Evolutionary conservation across 1,140 invertebrate species (phyloP).

Genomic region (Spodoptera frugiperda): DNA sequence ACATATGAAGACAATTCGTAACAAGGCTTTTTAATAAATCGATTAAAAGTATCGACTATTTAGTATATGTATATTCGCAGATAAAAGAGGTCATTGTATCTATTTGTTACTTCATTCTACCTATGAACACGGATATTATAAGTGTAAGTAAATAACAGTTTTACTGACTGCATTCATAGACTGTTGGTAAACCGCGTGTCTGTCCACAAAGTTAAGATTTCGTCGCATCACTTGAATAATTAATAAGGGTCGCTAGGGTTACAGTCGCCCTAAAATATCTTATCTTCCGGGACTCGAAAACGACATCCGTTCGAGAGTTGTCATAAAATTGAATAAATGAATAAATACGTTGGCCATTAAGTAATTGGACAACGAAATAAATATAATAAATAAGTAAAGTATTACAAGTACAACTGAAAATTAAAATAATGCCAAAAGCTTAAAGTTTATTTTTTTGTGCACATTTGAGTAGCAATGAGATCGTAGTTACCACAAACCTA

Average conservation of each 20-base stretch:
- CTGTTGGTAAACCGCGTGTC: neutral
- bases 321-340: slow-evolving; percentile 44
- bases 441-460: no score
- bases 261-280: slow-evolving; percentile 49
- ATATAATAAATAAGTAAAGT: neutral
- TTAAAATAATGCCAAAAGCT: no score
- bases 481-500: no score
- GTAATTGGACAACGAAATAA: slow-evolving; percentile 28
- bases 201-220: slow-evolving; percentile 56
- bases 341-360: slow-evolving; percentile 36
- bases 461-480: no score
- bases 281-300: slow-evolving; percentile 55
- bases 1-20: no score
- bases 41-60: no score
- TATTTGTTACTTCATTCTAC: no score
- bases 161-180: neutral
- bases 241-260: slow-evolving; percentile 59
- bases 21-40: no score
- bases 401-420: no score
- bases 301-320: slow-evolving; percentile 40
- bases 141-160: neutral
- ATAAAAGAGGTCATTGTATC: no score
- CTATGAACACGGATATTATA: no score
- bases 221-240: slow-evolving; percentile 67
- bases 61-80: no score